These are phyloP conservation scores for Podabrus alpinus DNA, from an alignment of 2,888 invertebrate genomes.

Conservation along the genomic window DNA sequence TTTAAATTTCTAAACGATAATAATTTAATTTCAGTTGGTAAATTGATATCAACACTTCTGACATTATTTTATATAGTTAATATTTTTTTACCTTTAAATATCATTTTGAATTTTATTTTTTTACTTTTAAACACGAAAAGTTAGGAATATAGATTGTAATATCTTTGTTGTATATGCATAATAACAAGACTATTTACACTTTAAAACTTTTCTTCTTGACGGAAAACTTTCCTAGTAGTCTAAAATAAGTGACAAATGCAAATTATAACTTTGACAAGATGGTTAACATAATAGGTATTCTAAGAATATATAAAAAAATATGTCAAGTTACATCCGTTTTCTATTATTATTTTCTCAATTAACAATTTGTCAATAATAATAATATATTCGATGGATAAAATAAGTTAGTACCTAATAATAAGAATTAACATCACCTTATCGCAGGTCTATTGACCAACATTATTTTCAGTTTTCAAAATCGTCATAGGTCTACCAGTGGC, in stretches of 20 bases:
- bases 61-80: background rate
- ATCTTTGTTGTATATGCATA: background rate
- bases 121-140: slow-evolving; percentile 1
- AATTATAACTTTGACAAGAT: slow-evolving; percentile 1
- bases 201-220: background rate
- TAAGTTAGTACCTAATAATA: too few species aligned
- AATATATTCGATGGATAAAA: too few species aligned
- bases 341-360: background rate
- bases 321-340: background rate
- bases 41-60: background rate
- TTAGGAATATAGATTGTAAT: background rate
- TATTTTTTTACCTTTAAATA: background rate
- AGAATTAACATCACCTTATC: too few species aligned
- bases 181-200: slow-evolving; percentile 1
- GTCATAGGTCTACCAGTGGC: too few species aligned
- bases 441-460: too few species aligned
- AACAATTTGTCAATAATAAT: too few species aligned
- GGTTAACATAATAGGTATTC: background rate
- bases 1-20: background rate
- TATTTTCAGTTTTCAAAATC: too few species aligned
- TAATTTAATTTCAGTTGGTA: background rate
- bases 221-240: background rate
- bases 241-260: slow-evolving; percentile 1
- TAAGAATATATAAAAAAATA: background rate
- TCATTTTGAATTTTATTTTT: background rate